Evolutionary conservation across 1,140 invertebrate species (phyloP), one percentile per base, ranked within the genome.

Genomic region (Octopus bimaculoides): DNA sequence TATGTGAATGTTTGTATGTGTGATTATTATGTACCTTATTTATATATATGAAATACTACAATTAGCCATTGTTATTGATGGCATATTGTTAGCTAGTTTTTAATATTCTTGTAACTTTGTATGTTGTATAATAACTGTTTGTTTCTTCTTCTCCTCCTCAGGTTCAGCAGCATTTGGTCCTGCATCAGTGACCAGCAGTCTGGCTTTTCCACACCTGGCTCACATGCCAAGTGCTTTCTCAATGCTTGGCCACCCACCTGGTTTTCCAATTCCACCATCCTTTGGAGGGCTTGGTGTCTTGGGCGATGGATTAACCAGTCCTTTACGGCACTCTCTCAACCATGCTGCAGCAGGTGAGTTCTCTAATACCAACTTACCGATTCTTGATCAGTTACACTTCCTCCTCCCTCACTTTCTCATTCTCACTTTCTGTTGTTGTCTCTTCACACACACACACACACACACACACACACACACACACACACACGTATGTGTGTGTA

Each of bases 171-270:
- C 84, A 2, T 80, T 85, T 80, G 81, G 80, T 56, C 66, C 84
- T 56, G 83, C 82, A 9, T 84, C 83, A 78, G 78, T 81, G 26
- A 83, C 77, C 9, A 54, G 17, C 17, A 41, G 81, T 74, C 66
- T 83, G 8, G 76, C 83, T n/a, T 85, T 84, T 69, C 80, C 86
- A 52, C 84, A 82, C 75, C 80, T 87, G 53, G 81, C 83, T n/a
- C 85, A 84, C 81, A 81, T 87, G 8, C 83, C 86, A 4, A 82
- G 80, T 75, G 82, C 83, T 26, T 86, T 85, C 77, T 86, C 85
- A 20, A 83, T 85, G 79, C 81, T 87, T 53, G 84, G 83, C 9
- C 79, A 82, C 55, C 83, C 80, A 55, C 85, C 86, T n/a, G 77
- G 76, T 54, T 85, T 85, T 73, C 84, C 84, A 54, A 78, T 82